These are phyloP conservation scores for Orchestia grillus DNA, from an alignment of 1,140 invertebrate species.

Conservation along the genomic window DNA sequence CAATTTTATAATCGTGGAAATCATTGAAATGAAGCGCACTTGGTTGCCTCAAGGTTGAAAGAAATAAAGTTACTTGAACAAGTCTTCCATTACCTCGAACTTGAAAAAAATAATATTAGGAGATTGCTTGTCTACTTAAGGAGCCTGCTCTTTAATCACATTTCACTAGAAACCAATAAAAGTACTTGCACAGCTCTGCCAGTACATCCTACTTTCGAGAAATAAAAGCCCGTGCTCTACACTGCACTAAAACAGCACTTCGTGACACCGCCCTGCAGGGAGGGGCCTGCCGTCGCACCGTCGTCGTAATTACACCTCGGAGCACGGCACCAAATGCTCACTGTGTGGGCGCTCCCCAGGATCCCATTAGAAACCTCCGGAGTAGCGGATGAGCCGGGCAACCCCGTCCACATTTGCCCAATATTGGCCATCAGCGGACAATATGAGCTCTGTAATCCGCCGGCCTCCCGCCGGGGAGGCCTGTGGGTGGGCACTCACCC, in stretches of 20 bases:
- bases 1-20: no score
- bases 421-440: slow-evolving; percentile 37
- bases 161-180: background rate
- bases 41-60: no score
- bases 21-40: no score
- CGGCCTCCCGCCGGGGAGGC: background rate
- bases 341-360: background rate
- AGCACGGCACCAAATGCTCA: background rate
- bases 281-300: background rate
- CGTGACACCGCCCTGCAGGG: background rate
- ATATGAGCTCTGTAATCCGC: slow-evolving; percentile 37
- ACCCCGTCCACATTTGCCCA: slow-evolving; percentile 26
- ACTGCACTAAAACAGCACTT: background rate
- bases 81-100: no score
- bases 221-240: background rate
- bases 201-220: background rate
- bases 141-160: background rate
- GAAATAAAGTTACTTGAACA: no score
- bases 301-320: background rate
- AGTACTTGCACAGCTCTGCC: background rate
- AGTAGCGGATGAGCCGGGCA: background rate
- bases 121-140: no score
- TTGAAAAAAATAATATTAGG: no score
- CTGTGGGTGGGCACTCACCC: slow-evolving; percentile 6
- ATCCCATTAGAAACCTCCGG: slow-evolving; percentile 34